Conservation (phyloP, 2,888 invertebrate species). For the Hypomecis punctinalis region DNA sequence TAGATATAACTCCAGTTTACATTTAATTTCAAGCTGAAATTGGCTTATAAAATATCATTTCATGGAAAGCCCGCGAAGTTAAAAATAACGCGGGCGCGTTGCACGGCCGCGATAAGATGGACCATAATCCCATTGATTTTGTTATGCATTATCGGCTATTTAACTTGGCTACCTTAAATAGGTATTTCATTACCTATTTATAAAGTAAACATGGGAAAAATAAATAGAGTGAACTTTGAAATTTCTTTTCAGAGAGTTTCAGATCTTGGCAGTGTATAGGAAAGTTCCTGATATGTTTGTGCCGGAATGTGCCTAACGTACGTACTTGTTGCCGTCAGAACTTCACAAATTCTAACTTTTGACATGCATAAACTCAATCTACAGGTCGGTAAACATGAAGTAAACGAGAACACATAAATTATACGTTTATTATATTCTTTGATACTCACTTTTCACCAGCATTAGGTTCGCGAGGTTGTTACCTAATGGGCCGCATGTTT, state of each 20-base stretch:
- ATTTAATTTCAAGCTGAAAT: no score
- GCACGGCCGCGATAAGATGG: no score
- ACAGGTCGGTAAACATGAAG: constrained; percentile 30
- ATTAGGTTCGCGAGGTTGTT: constrained; percentile 23
- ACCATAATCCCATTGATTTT: no score
- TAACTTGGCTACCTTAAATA: no score
- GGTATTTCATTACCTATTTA: no score
- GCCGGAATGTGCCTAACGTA: constrained; percentile 28
- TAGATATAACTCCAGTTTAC: no score
- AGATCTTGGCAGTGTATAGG: constrained; percentile 23
- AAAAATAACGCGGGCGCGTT: no score
- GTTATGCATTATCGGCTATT: no score
- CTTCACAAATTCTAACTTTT: constrained; percentile 51
- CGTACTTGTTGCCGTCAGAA: constrained; percentile 59
- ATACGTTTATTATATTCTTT: constrained; percentile 6
- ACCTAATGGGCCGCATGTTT: constrained; percentile 33
- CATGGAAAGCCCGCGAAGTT: no score
- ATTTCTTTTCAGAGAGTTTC: constrained; percentile 25
- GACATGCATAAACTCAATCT: constrained; percentile 39
- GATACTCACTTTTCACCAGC: constrained; percentile 12
- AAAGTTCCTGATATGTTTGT: constrained; percentile 34
- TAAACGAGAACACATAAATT: constrained; percentile 4
- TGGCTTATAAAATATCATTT: no score
- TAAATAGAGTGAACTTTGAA: not conserved
- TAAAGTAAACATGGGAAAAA: no score